A percentile compares a stretch with the other conserved stretches of the same genome.
phyloP scores from a whole-genome alignment of 2,113 vertebrate genomes.

The Peromyscus polionotus region DNA sequence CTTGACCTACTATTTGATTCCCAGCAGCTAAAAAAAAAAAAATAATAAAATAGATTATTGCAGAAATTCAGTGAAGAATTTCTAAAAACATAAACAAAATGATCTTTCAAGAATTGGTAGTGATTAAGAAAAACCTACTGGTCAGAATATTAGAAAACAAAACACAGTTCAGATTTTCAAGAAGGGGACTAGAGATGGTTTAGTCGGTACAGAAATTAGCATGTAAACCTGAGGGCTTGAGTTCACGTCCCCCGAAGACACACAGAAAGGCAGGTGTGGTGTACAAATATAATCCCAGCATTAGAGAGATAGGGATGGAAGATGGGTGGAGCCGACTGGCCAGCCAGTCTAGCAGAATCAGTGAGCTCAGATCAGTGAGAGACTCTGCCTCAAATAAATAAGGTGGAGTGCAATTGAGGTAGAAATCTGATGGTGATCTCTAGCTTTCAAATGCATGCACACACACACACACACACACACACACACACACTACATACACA shows the following conservation, averaged over 20 bases:
- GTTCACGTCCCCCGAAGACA: not conserved
- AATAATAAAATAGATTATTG: not conserved
- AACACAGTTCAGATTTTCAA: not conserved
- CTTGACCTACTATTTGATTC: not conserved
- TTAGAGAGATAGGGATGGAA: not conserved
- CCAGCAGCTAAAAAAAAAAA: not conserved
- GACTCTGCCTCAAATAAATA: not conserved
- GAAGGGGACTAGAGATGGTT: not conserved
- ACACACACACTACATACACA: too few relatives aligned
- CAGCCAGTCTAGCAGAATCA: not conserved
- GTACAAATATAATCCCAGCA: not conserved
- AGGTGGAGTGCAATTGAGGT: not conserved
- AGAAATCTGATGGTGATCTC: not conserved
- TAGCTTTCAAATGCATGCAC: not conserved
- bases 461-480: not conserved
- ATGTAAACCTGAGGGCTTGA: not conserved
- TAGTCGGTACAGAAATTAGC: too few relatives aligned
- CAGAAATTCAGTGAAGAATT: slow-evolving; percentile 27
- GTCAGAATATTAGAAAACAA: slow-evolving; percentile 22
- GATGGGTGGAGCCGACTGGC: not conserved
- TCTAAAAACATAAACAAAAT: slow-evolving; percentile 31
- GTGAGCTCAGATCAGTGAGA: not conserved
- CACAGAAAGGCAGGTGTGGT: not conserved
- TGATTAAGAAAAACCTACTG: slow-evolving; percentile 39
- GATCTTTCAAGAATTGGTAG: slow-evolving; percentile 47